phyloP scores from a whole-genome alignment of 1,140 invertebrate genomes.

The Zophobas morio region DNA sequence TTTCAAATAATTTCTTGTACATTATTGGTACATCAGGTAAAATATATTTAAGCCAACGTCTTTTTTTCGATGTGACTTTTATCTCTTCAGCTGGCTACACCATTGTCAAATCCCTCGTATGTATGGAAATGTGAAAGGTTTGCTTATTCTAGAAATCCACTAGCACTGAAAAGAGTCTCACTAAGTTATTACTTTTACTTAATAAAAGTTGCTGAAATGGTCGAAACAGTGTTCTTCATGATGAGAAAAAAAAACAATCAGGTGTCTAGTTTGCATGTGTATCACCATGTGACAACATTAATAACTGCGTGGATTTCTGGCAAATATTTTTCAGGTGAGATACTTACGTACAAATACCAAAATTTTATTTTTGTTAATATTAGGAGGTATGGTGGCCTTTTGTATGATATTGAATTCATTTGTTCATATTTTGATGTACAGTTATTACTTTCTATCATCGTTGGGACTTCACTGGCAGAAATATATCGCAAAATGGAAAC shows the following conservation, averaged over 20 bases:
- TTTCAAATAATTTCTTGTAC: conserved; percentile 1
- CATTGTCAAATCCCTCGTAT: not conserved
- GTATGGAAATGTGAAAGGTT: not conserved
- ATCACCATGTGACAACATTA: not conserved
- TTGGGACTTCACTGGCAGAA: not conserved
- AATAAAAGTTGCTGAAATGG: not conserved
- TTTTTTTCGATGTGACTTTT: not conserved
- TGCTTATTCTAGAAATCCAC: not conserved
- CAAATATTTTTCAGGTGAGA: not conserved
- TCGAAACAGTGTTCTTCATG: not conserved
- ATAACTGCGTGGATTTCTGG: not conserved
- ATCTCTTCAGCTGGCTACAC: not conserved
- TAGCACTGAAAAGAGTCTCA: not conserved
- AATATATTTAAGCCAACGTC: not conserved
- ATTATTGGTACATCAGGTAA: not conserved
- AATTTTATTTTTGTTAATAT: not conserved
- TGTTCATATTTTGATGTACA: not conserved
- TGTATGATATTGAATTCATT: not conserved
- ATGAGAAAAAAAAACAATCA: conserved; percentile 1
- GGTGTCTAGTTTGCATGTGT: not conserved
- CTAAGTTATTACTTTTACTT: not conserved
- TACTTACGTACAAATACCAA: not conserved
- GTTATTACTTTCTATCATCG: not conserved
- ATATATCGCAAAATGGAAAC: not conserved
- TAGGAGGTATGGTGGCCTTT: not conserved